phyloP scores from a whole-genome alignment of 2,797 vertebrate genomes.

The Notolabrus celidotus region DNA sequence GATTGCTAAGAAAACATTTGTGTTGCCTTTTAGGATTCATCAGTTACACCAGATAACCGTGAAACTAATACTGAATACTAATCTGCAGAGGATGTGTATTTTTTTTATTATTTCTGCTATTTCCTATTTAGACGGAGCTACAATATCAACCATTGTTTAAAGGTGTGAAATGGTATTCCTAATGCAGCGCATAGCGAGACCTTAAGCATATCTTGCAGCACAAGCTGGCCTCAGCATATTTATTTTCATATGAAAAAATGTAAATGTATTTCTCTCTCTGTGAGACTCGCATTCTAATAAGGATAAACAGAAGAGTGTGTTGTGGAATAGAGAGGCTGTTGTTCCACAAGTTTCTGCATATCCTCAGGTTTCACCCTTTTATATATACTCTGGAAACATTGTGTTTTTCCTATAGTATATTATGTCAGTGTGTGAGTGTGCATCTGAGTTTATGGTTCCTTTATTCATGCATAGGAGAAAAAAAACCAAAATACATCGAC shows the following conservation, averaged over 20 bases:
- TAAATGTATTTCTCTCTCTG: background rate
- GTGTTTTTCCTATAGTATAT: background rate
- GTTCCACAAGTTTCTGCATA: background rate
- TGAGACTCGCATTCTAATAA: background rate
- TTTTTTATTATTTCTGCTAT: background rate
- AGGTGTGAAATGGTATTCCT: background rate
- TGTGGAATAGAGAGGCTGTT: background rate
- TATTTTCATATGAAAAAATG: constrained; percentile 4
- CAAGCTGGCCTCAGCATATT: background rate
- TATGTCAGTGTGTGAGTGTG: background rate
- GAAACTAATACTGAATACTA: background rate
- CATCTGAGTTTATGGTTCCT: background rate
- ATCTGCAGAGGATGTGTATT: background rate
- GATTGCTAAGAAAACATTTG: background rate
- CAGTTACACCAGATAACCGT: background rate
- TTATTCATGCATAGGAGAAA: constrained; percentile 2
- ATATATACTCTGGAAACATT: background rate
- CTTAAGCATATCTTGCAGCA: constrained; percentile 1
- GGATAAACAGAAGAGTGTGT: background rate
- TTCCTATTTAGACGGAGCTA: background rate
- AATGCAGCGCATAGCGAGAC: background rate
- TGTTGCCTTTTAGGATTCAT: background rate
- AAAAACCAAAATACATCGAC: background rate
- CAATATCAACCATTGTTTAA: background rate
- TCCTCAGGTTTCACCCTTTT: background rate